Base-by-base conservation (phyloP, 2,888 invertebrate genomes). In the Quadriops clusia region DNA sequence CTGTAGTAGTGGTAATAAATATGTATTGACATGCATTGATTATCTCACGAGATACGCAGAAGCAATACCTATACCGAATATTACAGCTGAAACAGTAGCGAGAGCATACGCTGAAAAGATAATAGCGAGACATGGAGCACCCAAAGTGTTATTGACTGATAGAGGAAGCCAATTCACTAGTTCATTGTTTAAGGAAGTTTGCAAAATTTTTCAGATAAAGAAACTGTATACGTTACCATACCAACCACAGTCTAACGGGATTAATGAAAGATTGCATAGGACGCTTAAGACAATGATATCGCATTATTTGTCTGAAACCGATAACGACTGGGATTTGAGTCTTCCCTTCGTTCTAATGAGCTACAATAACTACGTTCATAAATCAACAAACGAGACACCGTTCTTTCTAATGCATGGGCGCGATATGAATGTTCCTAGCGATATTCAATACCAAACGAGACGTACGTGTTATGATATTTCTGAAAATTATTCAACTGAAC, bases 1-100 rank as follows among this genome's bases (percentile, higher is more conserved):
- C 3, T 41, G 46, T 4, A 3, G 29, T 1, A 21, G 26, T 3
- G 46, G 46, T 13, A 47, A 47, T 28, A 37, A 38, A 20, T 52
- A 49, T 25, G 30, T 52, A n/a, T 17, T 52, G 3, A 53, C 52
- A 1, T n/a, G n/a, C n/a, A n/a, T n/a, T n/a, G n/a, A n/a, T 44
- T 44, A 43, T 35, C 45, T 46, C 11, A 42, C 45, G 0, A 41
- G 42, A 33, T 51, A 44, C 30, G 28, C 42, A 2, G 48, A 50
- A 40, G 45, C 44, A 2, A 43, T 51, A 9, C 37, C 49, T 1
- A 9, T 53, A n/a, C 39, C 43, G 3, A 38, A 51, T 35, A 45
- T 45, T 23, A 35, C 38, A 6, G 42, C 49, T 1, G 38, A 41
- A 23, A 50, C 44, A 1, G 38, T 47, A 2, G 49, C 48, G 1